Base-by-base conservation (phyloP, 2,888 invertebrate genomes). In the Hoplodrina blanda region DNA sequence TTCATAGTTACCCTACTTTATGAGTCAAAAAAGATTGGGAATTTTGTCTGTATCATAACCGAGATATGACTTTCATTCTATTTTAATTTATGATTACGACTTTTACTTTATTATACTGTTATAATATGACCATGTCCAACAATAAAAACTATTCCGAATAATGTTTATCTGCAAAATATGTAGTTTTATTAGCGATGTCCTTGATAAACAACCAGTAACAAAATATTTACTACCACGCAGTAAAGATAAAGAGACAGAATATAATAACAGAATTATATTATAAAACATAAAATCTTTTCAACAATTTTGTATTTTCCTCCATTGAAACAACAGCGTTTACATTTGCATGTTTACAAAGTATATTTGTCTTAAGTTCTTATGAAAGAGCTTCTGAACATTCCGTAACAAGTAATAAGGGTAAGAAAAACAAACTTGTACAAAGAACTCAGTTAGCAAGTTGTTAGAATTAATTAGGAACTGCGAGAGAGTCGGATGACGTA, bases 401-500 rank as follows among this genome's bases (percentile, higher is more conserved):
- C 56, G 17, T 68, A 20, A 49, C 62, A 62, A 69, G 64, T 62
- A 54, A 69, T 62, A 61, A 65, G 20, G 52, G 49, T 37, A 80
- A 68, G 69, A 68, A 73, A 80, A 78, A 80, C 65, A 68, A 76
- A 66, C 49, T 53, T 80, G 55, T 1, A 10, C 49, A 62, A 68
- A 59, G 54, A 66, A 70, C 66, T 69, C 52, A 10, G 57, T 50
- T 77, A 19, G 19, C 37, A 69, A 79, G 59, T 82, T 66, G 63
- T 68, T 69, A 53, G 62, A 82, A 79, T 74, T 82, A 80, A 80
- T 80, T 74, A 72, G 64, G 68, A 63, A 59, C 67, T 73, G 67
- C 25, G 33, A 56, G 63, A 62, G 68, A 68, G 59, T 57, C 67
- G 69, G 59, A 68, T 62, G 64, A 68, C 67, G 78, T 65, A 52